Conservation (phyloP, 2,797 vertebrate species). For the Gymnopithys bicolor region DNA sequence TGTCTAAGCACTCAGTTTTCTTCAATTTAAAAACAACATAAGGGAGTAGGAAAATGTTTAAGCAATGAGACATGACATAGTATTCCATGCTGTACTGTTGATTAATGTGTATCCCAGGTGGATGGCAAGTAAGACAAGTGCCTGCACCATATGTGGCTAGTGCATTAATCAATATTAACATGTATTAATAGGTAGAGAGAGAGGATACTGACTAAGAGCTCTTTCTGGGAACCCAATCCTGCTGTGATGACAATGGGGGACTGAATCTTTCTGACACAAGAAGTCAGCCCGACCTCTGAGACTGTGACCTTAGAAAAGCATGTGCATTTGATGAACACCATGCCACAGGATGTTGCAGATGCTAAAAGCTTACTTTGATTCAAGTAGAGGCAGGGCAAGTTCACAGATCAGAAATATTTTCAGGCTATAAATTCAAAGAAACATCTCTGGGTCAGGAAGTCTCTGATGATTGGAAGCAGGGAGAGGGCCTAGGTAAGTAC, state of each 20-base stretch:
- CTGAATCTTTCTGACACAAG: not conserved
- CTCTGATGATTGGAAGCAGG: not conserved
- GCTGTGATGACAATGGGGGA: not conserved
- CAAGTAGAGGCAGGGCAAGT: not conserved
- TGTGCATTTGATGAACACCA: not conserved
- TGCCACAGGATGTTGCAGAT: not conserved
- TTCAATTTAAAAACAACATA: slow-evolving; percentile 57
- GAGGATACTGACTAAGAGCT: not conserved
- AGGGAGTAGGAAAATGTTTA: slow-evolving; percentile 58
- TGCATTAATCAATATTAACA: slow-evolving; percentile 45
- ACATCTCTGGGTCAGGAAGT: not conserved
- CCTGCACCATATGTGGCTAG: slow-evolving; percentile 8
- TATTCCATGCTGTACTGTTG: not conserved
- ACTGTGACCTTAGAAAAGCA: not conserved
- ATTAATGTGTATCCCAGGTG: slow-evolving; percentile 39
- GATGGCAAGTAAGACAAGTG: slow-evolving; percentile 32
- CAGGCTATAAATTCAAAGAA: slow-evolving; percentile 16
- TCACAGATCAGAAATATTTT: slow-evolving; percentile 1
- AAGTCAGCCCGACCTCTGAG: not conserved
- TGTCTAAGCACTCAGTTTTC: slow-evolving; percentile 42
- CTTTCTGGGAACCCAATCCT: not conserved
- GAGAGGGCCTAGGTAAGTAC: not conserved
- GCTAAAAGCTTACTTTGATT: not conserved
- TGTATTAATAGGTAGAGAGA: slow-evolving; percentile 21
- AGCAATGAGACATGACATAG: slow-evolving; percentile 57